Evolutionary conservation across 1,140 invertebrate genomes (phyloP), one percentile per base, ranked within the genome.

Genomic region (Zaprionus camerounensis): DNA sequence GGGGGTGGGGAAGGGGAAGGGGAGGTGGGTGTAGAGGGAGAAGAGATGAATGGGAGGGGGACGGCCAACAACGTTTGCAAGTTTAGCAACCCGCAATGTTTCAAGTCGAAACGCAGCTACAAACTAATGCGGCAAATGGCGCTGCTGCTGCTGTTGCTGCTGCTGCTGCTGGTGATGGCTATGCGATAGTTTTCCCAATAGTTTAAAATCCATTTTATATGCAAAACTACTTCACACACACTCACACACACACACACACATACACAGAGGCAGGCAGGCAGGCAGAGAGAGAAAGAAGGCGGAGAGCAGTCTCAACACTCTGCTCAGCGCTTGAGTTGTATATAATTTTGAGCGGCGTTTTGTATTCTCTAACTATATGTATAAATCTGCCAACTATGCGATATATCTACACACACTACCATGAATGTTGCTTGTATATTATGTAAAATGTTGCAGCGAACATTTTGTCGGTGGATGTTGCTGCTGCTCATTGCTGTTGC

Each of bases 371-470:
- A 84, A 80, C 71, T 74, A 80, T 82, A 61, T 64, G 64, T 84
- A 71, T 78, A 85, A 81, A 84, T 84, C 65, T 78, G 76, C 73
- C 75, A 75, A 75, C 72, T 75, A 75, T 74, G 51, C 66, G 38
- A 71, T 75, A 64, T 71, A 76, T 53, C 26, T 44, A 76, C 69
- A 34, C 17, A 57, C 38, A 46, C n/a, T 5, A 12, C 31, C 17
- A 15, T 81, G 75, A 62, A 53, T 67, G 69, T 53, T 57, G 44
- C 55, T 75, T 70, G 71, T 90, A 90, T 81, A 90, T 84, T 88
- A 88, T 88, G 85, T 88, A 88, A 88, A 88, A 90, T 90, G 84
- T 88, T 88, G 84, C 84, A 88, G 70, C 78, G 87, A 57, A 58
- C 75, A 80, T 67, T 51, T 59, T 75, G 59, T 61, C 62, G 76